A percentile compares a stretch with the other conserved stretches of the same genome.
These are phyloP conservation scores for Scaptomyza polygonia DNA, from an alignment of 2,888 invertebrate species.

Conservation along the genomic window DNA sequence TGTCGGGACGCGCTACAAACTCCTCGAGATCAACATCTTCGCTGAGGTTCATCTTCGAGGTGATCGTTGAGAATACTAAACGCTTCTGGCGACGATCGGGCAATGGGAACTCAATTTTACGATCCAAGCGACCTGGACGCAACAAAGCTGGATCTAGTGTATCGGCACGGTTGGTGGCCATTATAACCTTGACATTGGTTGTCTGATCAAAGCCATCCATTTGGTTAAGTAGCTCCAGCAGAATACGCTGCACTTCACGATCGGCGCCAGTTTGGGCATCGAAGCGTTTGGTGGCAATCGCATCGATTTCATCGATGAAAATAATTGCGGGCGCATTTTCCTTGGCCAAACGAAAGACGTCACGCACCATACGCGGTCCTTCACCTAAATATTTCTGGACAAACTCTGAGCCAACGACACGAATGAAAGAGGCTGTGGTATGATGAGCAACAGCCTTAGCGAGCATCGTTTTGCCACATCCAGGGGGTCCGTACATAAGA, in stretches of 20 bases:
- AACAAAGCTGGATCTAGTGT: slow-evolving; percentile 95
- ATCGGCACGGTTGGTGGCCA: slow-evolving; percentile 99
- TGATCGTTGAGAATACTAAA: slow-evolving; percentile 98
- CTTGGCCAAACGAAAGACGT: slow-evolving; percentile 99
- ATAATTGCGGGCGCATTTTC: slow-evolving; percentile 99
- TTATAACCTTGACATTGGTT: slow-evolving; percentile 99
- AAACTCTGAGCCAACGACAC: slow-evolving; percentile 99
- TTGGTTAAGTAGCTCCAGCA: slow-evolving; percentile 98
- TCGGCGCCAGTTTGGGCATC: slow-evolving; percentile 99
- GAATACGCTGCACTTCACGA: slow-evolving; percentile 98
- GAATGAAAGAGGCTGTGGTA: slow-evolving; percentile 99
- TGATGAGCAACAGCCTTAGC: slow-evolving; percentile 99
- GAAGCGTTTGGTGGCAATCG: slow-evolving; percentile 99
- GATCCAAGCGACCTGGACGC: slow-evolving; percentile 93
- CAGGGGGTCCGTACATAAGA: slow-evolving; percentile 99
- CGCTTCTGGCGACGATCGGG: slow-evolving; percentile 96
- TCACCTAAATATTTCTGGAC: slow-evolving; percentile 99
- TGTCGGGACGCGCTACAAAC: slow-evolving; percentile 98
- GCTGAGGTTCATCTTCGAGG: slow-evolving; percentile 97
- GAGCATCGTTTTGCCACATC: slow-evolving; percentile 99
- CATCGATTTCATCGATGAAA: slow-evolving; percentile 99
- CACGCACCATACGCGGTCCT: slow-evolving; percentile 99
- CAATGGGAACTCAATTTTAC: slow-evolving; percentile 99
- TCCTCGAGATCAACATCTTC: slow-evolving; percentile 99
- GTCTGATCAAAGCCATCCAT: slow-evolving; percentile 99